phyloP scores from a whole-genome alignment of 53 echinoderm and acorn worm genomes.

The Mesocentrotus franciscanus region DNA sequence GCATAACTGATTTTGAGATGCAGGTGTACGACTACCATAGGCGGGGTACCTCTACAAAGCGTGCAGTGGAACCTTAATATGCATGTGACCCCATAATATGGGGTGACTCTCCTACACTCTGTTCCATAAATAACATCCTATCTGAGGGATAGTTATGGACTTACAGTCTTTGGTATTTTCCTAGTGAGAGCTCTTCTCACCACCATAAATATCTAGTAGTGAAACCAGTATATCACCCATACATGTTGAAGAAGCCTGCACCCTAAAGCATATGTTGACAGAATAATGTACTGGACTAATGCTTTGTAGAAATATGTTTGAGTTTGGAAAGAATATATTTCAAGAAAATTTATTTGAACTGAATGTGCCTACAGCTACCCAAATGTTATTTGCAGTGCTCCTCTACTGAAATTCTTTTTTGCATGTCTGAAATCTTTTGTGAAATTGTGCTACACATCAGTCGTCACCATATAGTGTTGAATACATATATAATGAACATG shows the following conservation, averaged over 20 bases:
- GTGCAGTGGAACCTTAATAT: neutral
- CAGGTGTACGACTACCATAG: neutral
- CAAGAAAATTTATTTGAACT: neutral
- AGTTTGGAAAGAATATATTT: neutral
- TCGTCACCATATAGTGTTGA: neutral
- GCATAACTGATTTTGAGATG: neutral
- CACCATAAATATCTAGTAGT: neutral
- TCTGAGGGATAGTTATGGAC: neutral
- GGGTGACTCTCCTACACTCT: neutral
- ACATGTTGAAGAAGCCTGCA: neutral
- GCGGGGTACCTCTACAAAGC: neutral
- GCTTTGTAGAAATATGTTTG: neutral
- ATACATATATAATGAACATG: neutral
- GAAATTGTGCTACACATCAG: neutral
- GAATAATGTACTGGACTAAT: neutral
- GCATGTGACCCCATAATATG: neutral
- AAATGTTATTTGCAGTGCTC: neutral
- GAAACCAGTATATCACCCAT: neutral
- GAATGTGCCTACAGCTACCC: conserved; percentile 30
- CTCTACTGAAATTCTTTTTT: neutral
- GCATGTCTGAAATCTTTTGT: neutral
- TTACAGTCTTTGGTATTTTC: neutral
- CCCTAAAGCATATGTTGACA: neutral
- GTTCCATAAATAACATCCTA: neutral
- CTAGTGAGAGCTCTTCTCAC: neutral